A percentile compares a stretch with the other conserved stretches of the same genome.
phyloP scores from a whole-genome alignment of 2,797 vertebrate genomes.

The Lepus townsendii region DNA sequence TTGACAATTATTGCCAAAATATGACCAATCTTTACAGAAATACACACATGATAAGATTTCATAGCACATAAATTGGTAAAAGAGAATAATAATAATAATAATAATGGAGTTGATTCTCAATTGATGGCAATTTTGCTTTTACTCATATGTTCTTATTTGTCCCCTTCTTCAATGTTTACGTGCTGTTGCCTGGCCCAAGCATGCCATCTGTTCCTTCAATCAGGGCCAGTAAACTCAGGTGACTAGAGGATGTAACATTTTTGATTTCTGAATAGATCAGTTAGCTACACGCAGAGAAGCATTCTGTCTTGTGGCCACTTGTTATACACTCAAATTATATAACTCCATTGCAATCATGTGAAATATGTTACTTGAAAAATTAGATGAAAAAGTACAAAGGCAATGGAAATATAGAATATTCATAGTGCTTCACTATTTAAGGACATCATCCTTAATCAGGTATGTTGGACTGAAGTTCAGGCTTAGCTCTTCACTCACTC shows the following conservation, averaged over 20 bases:
- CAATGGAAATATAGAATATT: neutral
- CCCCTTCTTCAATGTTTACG: neutral
- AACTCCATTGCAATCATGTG: neutral
- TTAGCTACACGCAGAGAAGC: slow-evolving; percentile 60
- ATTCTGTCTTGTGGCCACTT: slow-evolving; percentile 55
- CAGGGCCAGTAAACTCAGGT: neutral
- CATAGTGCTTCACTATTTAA: neutral
- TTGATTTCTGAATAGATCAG: slow-evolving; percentile 62
- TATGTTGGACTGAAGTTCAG: neutral
- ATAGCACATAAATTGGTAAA: neutral
- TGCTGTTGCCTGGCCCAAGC: neutral
- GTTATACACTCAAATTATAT: slow-evolving; percentile 52
- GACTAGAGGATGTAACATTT: neutral
- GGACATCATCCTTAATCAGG: slow-evolving; percentile 36
- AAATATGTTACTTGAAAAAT: neutral
- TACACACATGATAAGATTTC: neutral
- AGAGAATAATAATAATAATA: neutral
- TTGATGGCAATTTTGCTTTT: neutral
- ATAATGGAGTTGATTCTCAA: neutral
- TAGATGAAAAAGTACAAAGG: slow-evolving; percentile 22
- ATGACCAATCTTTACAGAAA: slow-evolving; percentile 19
- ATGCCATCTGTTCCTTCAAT: slow-evolving; percentile 61
- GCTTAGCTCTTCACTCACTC: slow-evolving; percentile 19
- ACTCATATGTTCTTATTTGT: neutral
- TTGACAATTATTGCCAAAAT: neutral